phyloP scores from a whole-genome alignment of 2,113 vertebrate species.

The Actenoides lindsayi region DNA sequence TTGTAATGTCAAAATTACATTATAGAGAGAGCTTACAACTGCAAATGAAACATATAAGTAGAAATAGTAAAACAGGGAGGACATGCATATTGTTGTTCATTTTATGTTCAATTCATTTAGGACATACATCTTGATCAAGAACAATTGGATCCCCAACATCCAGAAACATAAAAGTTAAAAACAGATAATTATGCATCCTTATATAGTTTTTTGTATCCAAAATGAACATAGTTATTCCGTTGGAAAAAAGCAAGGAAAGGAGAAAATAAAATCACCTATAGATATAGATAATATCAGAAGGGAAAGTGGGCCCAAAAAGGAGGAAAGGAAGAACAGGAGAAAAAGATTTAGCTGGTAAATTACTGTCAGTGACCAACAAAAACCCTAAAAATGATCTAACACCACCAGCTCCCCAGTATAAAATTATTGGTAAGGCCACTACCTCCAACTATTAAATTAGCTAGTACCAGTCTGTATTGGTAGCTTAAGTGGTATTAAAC shows the following conservation, averaged over 20 bases:
- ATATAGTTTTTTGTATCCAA: not conserved
- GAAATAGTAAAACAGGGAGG: not conserved
- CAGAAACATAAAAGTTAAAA: not conserved
- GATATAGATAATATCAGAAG: not conserved
- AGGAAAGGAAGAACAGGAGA: not conserved
- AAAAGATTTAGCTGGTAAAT: not conserved
- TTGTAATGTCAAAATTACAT: not conserved
- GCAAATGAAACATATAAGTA: not conserved
- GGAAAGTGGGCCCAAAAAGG: not conserved
- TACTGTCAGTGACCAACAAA: not conserved
- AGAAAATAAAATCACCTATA: not conserved
- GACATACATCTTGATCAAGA: not conserved
- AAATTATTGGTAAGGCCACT: not conserved
- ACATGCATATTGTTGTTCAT: not conserved
- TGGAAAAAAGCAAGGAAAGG: not conserved
- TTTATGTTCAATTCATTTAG: not conserved
- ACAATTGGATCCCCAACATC: not conserved
- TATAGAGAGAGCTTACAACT: not conserved
- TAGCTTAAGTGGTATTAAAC: not conserved
- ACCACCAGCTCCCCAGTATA: no score
- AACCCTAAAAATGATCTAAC: accelerated
- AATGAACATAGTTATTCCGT: not conserved
- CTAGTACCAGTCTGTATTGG: not conserved
- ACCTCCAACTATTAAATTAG: not conserved
- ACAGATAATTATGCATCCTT: not conserved